Conservation (phyloP, 2,797 vertebrate genomes). For the Coregonus suidteri region DNA sequence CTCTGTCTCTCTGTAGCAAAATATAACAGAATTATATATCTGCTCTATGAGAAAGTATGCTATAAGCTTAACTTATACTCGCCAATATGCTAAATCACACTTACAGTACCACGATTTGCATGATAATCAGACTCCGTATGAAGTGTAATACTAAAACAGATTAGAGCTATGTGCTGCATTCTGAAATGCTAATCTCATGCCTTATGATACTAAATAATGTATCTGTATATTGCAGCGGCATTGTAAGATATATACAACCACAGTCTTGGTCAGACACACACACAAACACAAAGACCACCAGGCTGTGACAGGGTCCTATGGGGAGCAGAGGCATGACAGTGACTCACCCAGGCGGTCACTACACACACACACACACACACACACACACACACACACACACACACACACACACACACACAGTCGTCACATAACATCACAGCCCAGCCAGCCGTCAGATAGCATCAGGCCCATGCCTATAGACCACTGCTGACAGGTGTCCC, state of each 20-base stretch:
- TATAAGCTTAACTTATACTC: slow-evolving; percentile 24
- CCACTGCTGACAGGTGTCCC: slow-evolving; percentile 74
- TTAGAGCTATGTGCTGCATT: slow-evolving; percentile 8
- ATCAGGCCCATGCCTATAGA: slow-evolving; percentile 64
- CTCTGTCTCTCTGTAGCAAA: slow-evolving; percentile 16
- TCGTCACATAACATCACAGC: neutral
- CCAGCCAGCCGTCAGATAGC: slow-evolving; percentile 68
- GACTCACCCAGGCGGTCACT: slow-evolving; percentile 71
- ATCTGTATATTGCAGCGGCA: slow-evolving; percentile 30
- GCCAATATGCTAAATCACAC: slow-evolving; percentile 14
- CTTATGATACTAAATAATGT: slow-evolving; percentile 7
- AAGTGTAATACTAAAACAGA: slow-evolving; percentile 30
- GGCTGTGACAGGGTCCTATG: slow-evolving; percentile 68
- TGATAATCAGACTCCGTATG: slow-evolving; percentile 33
- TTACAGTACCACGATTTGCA: slow-evolving; percentile 42
- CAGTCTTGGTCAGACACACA: neutral
- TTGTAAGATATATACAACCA: neutral
- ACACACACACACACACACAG: slow-evolving; percentile 13
- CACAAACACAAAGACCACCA: slow-evolving; percentile 56
- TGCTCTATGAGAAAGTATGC: slow-evolving; percentile 9
- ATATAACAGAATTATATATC: slow-evolving; percentile 38
- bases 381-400: neutral
- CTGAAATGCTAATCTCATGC: neutral
- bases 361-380: no score
- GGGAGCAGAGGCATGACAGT: slow-evolving; percentile 69